Base-by-base conservation (phyloP, 2,113 vertebrate genomes). In the Lagopus muta region DNA sequence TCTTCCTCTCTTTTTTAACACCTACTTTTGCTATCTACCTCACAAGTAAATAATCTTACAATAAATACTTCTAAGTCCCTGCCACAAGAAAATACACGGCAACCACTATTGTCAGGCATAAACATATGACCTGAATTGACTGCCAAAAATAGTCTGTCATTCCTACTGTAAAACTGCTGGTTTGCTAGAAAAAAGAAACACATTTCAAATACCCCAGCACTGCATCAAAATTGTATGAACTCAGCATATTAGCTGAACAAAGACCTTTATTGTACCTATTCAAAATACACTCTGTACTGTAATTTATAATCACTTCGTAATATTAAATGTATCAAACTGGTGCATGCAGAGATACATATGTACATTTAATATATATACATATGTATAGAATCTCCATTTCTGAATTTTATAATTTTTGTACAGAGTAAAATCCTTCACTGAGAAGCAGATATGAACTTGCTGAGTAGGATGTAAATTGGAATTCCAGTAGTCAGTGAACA, bases 31-130 rank as follows among this genome's bases (percentile, higher is more conserved):
- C 64, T 82, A 34, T 54, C 15, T 52, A 27, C 45, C 28, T 79
- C 38, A 66, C 40, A 77, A 14, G 8, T 75, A 87, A 82, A 77
- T 25, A 43, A 50, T 73, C 38, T 32, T 2, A 1, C 13, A 73
- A 52, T 52, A 86, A 72, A 47, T 66, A 92, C 42, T 40, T 79
- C 36, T 47, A 82, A 90, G 60, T 70, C 22, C 19, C 40, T 69
- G 40, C 89, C 34, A 45, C n/a, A 86, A 55, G 42, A 84, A 91
- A 96, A 91, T 10, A 93, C n/a, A 27, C 76, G 79, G 47, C 74
- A 89, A 66, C 28, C 77, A 79, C 60, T 86, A 86, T 62, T 82
- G 40, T 40, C 16, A 77, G 47, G 45, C 58, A 90, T 95, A 85
- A 93, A 40, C 70, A 77, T 36, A 66, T 28, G 85, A 47, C 28